Base-by-base conservation (phyloP, 2,888 invertebrate species). In the Miltochrista miniata region DNA sequence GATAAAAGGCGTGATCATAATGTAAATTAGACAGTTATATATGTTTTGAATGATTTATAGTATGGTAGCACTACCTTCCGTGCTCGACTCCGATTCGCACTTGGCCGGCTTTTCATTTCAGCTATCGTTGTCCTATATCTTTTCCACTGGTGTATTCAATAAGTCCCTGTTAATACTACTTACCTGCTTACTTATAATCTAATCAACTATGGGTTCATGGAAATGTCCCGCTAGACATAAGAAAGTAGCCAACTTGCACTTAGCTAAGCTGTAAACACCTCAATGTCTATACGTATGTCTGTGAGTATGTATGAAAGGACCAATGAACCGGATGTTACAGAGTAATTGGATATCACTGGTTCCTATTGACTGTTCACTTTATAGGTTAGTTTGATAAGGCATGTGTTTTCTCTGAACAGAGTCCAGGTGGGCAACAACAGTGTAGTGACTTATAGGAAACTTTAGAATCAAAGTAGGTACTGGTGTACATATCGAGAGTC, bases 171-270 rank as follows among this genome's bases (percentile, higher is more conserved):
- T 48, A n/a, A 29, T 34, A 46, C 14, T 51, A 39, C 55, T 56
- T 45, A 45, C 43, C 45, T 46, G 51, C 49, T 56, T 46, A 50
- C 24, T 51, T 49, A 47, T 70, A 72, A 70, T 72, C 74, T 73
- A 75, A 77, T 80, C 76, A 66, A 59, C 56, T 61, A 40, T 37
- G 60, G 59, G 72, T 81, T 81, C 79, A 78, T 69, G 69, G 80
- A 76, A 81, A 69, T 62, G 64, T 64, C 64, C 64, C 60, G 58
- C 59, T 61, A 71, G 74, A 74, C 70, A 59, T 72, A 72, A 76
- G 70, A 70, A 74, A 69, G 56, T 59, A 54, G 54, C 74, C 53
- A 45, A 74, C 76, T 78, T 78, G 78, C 74, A 71, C 70, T 75
- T 59, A 55, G 55, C 55, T 64, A 54, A 59, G 51, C 58, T 58